phyloP scores from a whole-genome alignment of 92 coral and sea anemone genomes.

The Montipora capitata region DNA sequence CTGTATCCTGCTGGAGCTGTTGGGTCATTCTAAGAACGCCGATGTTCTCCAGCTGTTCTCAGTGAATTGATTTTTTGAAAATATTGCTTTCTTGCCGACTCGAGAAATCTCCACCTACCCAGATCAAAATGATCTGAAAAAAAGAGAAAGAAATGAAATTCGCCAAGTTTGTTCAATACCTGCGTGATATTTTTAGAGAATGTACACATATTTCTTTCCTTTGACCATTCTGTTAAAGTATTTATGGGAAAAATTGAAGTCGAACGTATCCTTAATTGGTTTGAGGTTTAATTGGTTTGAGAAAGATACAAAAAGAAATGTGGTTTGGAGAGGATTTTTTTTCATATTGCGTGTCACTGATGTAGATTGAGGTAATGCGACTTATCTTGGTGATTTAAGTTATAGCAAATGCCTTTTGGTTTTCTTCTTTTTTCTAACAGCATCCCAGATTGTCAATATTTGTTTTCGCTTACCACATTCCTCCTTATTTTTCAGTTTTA shows the following conservation, averaged over 20 bases:
- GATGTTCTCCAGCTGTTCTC: background rate
- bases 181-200: too few relatives aligned
- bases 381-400: background rate
- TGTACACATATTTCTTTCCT: too few relatives aligned
- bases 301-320: background rate
- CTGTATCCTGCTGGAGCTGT: constrained; percentile 7
- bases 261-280: background rate
- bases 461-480: background rate
- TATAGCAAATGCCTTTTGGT: background rate
- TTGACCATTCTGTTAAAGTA: background rate
- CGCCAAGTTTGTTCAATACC: background rate
- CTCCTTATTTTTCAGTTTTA: background rate
- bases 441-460: background rate
- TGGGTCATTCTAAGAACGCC: background rate
- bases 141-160: background rate
- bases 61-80: constrained; percentile 9
- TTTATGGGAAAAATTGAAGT: background rate
- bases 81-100: constrained; percentile 6
- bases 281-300: background rate
- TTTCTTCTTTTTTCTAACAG: background rate
- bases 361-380: background rate
- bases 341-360: background rate
- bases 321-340: background rate
- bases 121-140: background rate
- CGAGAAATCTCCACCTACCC: constrained; percentile 18